A percentile compares a stretch with the other conserved stretches of the same genome.
phyloP scores from a whole-genome alignment of 2,888 invertebrate genomes.

The Uloborus plumipes region DNA sequence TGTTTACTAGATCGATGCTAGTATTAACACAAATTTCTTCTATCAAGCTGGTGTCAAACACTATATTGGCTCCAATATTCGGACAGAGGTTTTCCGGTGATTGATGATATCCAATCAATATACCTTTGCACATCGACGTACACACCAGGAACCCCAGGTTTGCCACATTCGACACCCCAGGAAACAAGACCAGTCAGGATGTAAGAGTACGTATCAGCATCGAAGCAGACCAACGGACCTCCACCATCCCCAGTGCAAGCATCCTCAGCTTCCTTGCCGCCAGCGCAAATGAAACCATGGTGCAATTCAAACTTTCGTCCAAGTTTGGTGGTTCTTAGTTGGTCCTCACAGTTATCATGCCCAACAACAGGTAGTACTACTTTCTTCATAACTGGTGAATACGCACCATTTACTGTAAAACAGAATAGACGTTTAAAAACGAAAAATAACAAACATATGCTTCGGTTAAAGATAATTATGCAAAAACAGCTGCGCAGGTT shows the following conservation, averaged over 20 bases:
- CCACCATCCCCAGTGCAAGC: slow-evolving; percentile 96
- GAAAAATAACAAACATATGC: too few species aligned
- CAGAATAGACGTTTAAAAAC: background rate
- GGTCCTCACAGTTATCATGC: slow-evolving; percentile 81
- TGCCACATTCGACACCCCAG: slow-evolving; percentile 92
- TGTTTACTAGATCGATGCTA: too few species aligned
- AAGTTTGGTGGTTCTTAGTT: slow-evolving; percentile 82
- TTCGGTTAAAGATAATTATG: too few species aligned
- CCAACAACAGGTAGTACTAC: slow-evolving; percentile 81
- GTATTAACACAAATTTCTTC: too few species aligned
- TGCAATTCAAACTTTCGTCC: slow-evolving; percentile 86
- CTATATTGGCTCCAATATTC: slow-evolving; percentile 29
- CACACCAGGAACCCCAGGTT: slow-evolving; percentile 80
- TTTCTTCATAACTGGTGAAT: slow-evolving; percentile 80
- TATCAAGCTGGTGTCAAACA: too few species aligned
- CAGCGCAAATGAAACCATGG: slow-evolving; percentile 83
- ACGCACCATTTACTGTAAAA: slow-evolving; percentile 71
- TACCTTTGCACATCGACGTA: slow-evolving; percentile 82
- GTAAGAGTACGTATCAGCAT: slow-evolving; percentile 83
- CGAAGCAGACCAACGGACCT: slow-evolving; percentile 91
- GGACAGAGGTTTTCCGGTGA: slow-evolving; percentile 27
- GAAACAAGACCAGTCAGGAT: slow-evolving; percentile 88
- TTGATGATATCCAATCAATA: slow-evolving; percentile 82
- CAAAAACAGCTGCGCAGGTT: too few species aligned
- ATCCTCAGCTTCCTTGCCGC: slow-evolving; percentile 87